Conservation (phyloP, 2,888 invertebrate species). For the Magallana nippona region DNA sequence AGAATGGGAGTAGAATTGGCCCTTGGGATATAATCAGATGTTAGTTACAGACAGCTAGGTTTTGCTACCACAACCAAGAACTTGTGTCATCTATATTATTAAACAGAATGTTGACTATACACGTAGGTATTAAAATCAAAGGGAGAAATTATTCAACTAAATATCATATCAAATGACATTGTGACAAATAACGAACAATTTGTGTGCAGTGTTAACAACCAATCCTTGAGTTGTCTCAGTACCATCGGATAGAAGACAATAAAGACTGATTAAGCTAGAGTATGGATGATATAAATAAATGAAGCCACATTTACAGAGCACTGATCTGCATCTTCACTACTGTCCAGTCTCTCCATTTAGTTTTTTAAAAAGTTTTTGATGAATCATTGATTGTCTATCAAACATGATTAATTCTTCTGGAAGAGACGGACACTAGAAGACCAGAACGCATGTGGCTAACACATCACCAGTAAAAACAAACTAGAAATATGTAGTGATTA, state of each 20-base stretch:
- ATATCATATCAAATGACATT: neutral
- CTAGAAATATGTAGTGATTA: constrained; percentile 13
- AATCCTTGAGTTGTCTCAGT: neutral
- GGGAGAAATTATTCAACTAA: neutral
- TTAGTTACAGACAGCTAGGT: neutral
- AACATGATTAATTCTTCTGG: neutral
- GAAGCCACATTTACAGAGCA: neutral
- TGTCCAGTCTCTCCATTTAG: neutral
- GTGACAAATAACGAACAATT: neutral
- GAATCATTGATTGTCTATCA: neutral
- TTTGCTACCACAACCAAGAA: neutral
- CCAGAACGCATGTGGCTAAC: neutral
- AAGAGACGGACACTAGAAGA: constrained; percentile 13
- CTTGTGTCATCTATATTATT: neutral
- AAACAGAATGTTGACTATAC: neutral
- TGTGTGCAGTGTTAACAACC: neutral
- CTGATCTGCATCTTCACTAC: neutral
- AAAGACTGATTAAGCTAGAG: constrained; percentile 17
- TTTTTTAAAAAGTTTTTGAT: neutral
- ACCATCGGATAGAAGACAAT: neutral
- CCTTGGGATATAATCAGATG: neutral
- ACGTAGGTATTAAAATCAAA: neutral
- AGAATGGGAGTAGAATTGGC: neutral
- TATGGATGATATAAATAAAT: neutral
- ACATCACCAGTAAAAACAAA: constrained; percentile 32